Evolutionary conservation across 2,888 invertebrate species (phyloP), one percentile per base, ranked within the genome.

Genomic region (Cybosia mesomella): DNA sequence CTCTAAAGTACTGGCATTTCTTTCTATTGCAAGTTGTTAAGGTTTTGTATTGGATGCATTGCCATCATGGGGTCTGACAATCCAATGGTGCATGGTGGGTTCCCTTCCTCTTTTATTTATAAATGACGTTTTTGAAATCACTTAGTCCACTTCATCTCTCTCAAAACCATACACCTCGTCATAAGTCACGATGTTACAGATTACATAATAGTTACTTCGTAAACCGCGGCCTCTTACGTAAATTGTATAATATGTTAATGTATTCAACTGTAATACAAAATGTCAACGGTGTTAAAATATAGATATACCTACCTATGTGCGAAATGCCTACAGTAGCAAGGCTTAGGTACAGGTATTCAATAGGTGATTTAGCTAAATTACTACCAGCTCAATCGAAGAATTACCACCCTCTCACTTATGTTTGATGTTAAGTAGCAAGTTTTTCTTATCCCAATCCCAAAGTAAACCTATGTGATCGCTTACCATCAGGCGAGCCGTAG

Each of bases 121-220:
- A n/a, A 43, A 43, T 43, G 43, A 18, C 18, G 43, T 43, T 5
- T 49, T 49, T 9, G 9, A 49, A 18, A 49, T 49, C n/a, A 49
- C 18, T 49, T n/a, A 43, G 18, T 13, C 18, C 7, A 18, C 18
- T n/a, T n/a, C n/a, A 49, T 49, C 49, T 8, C 49, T 49, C n/a
- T 49, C 49, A 49, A 2, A 49, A 49, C n/a, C 49, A 49, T 49
- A 49, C 49, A n/a, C n/a, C 49, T n/a, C 49, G 49, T n/a, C 8
- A n/a, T 49, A 49, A 18, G 49, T 49, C 49, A 49, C n/a, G 49
- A n/a, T 49, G 49, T 49, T 49, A 49, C 49, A 49, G 49, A 49
- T 49, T 49, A 49, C 49, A n/a, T 49, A 49, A 18, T 7, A 49
- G n/a, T n/a, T 49, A 49, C 5, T 49, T n/a, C 9, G n/a, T 49